Conservation (phyloP, 2,113 vertebrate species). For the Acrocephalus kingi region DNA sequence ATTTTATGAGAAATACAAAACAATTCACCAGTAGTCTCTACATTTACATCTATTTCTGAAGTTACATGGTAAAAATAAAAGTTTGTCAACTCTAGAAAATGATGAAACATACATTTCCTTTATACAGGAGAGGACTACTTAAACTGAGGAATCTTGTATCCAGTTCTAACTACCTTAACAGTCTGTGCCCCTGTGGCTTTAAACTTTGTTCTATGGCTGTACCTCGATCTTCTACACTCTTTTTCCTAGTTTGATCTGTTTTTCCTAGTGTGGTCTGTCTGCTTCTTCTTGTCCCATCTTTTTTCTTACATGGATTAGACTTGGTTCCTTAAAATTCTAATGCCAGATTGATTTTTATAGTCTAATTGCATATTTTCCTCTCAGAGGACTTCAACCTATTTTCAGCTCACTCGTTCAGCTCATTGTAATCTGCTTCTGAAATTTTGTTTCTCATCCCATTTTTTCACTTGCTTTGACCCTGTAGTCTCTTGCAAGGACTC, state of each 20-base stretch:
- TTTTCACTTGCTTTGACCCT: background rate
- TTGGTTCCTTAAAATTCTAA: background rate
- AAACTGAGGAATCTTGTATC: background rate
- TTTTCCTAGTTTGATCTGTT: too few relatives aligned
- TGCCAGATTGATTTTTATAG: background rate
- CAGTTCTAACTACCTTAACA: background rate
- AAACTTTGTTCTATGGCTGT: background rate
- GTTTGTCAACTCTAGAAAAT: background rate
- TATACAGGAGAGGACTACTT: background rate
- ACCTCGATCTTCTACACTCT: background rate
- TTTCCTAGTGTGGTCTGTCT: background rate
- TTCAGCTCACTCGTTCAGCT: background rate
- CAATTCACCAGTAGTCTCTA: background rate
- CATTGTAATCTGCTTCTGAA: background rate
- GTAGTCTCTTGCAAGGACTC: background rate
- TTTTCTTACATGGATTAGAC: background rate
- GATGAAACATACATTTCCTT: background rate
- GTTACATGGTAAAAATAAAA: background rate
- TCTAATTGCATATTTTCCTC: background rate
- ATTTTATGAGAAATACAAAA: background rate
- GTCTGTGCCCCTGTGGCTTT: background rate
- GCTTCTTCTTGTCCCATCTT: background rate
- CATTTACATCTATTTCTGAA: accelerated
- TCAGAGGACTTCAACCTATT: background rate
- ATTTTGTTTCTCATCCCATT: background rate